phyloP scores from a whole-genome alignment of 2,113 vertebrate genomes.

The Chloropsis hardwickii region DNA sequence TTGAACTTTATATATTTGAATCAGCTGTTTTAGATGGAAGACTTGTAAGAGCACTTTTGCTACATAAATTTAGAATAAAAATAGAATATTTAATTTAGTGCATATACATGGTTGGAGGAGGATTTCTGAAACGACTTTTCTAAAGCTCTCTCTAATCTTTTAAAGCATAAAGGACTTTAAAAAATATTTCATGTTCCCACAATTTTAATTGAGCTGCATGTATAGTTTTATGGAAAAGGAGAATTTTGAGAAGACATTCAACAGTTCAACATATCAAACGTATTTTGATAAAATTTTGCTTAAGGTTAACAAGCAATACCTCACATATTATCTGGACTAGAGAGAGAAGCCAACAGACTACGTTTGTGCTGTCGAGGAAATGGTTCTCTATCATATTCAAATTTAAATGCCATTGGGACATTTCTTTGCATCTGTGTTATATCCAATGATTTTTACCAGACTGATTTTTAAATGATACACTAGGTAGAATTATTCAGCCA shows the following conservation, averaged over 20 bases:
- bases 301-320: background rate
- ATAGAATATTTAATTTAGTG: background rate
- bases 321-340: background rate
- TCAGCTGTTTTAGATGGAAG: background rate
- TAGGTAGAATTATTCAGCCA: background rate
- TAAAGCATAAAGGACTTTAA: background rate
- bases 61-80: background rate
- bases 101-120: background rate
- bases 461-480: background rate
- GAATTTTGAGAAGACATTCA: background rate
- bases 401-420: background rate
- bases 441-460: background rate
- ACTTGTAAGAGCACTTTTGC: background rate
- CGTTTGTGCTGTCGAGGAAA: background rate
- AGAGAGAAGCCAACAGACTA: background rate
- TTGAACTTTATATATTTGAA: background rate
- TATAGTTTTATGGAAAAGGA: background rate
- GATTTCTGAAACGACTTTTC: background rate
- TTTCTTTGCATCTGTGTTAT: background rate
- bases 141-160: background rate
- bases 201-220: background rate
- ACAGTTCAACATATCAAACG: background rate
- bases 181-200: background rate
- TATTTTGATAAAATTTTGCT: background rate
- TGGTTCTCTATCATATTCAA: background rate